Base-by-base conservation (phyloP, 2,797 vertebrate genomes). In the Gadopsis bispinosus region DNA sequence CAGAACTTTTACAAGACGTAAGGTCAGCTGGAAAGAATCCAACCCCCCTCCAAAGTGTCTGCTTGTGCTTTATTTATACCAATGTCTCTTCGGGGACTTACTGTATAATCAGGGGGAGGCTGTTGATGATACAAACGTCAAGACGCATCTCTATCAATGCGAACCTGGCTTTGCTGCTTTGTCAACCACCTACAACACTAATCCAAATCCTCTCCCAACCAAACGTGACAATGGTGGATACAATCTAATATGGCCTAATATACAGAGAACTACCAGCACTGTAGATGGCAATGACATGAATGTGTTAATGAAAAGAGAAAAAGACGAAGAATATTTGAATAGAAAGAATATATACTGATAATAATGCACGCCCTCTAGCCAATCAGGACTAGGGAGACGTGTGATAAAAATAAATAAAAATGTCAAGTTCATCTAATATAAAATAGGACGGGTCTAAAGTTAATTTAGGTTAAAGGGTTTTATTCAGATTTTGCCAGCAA, bases 51-150 rank as follows among this genome's bases (percentile, higher is more conserved):
- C 26, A 33, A 39, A 74, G 64, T 58, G 55, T 67, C 60, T 56
- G 58, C 45, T 37, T 83, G 29, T 26, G 76, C 73, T 80, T 82
- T 78, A 83, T 84, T 88, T 83, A 75, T 69, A 71, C 58, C 67
- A 58, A 47, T 17, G 39, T 50, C 35, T 86, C 69, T 79, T 81
- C 60, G 31, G 81, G 58, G 84, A 89, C 61, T 54, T 37, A n/a
- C 33, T 75, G 78, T 80, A 86, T 83, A 84, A 87, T 84, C 69
- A 84, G 76, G 22, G 17, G 43, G 29, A 71, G 43, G 63, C 69
- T 66, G 65, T 70, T 79, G 77, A 88, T 85, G 85, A 81, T 83
- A 84, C 68, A 84, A 77, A 86, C 67, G 81, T 89, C 85, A 83
- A 80, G 60, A 86, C 1, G 22, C 55, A 81, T 83, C 53, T 82